A percentile compares a stretch with the other conserved stretches of the same genome.
phyloP scores from a whole-genome alignment of 2,888 invertebrate species.

The Harmothoe impar region DNA sequence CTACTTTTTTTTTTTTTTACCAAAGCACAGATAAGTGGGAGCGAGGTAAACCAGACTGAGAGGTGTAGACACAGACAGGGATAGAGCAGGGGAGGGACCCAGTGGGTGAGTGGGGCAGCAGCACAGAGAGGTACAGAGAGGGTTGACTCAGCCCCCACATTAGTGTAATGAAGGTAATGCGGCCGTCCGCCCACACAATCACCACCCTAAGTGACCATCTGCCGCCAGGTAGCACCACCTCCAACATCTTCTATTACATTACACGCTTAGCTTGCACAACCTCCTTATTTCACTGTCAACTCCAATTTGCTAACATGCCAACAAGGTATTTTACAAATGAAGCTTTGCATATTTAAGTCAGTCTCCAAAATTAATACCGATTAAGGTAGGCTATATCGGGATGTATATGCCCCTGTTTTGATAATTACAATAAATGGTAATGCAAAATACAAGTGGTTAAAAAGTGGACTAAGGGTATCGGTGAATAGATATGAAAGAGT shows the following conservation, averaged over 20 bases:
- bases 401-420: no score
- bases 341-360: neutral
- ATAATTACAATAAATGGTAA: no score
- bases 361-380: neutral
- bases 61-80: neutral
- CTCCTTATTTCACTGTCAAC: slow-evolving; percentile 53
- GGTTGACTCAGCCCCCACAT: slow-evolving; percentile 60
- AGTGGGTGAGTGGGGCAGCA: neutral
- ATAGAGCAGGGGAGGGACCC: neutral
- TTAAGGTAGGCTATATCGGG: neutral
- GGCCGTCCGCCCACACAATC: slow-evolving; percentile 47
- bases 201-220: slow-evolving; percentile 57
- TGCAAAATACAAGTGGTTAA: no score
- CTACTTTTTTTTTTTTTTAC: no score
- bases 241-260: slow-evolving; percentile 43
- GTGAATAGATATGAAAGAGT: neutral
- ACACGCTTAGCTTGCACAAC: slow-evolving; percentile 54
- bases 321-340: neutral
- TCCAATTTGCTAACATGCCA: neutral
- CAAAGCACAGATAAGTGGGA: no score
- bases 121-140: neutral
- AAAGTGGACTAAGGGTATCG: neutral
- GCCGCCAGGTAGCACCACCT: slow-evolving; percentile 49
- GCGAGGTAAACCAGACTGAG: neutral
- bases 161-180: slow-evolving; percentile 59